Base-by-base conservation (phyloP, 2,888 invertebrate species). In the Synanthedon vespiformis region DNA sequence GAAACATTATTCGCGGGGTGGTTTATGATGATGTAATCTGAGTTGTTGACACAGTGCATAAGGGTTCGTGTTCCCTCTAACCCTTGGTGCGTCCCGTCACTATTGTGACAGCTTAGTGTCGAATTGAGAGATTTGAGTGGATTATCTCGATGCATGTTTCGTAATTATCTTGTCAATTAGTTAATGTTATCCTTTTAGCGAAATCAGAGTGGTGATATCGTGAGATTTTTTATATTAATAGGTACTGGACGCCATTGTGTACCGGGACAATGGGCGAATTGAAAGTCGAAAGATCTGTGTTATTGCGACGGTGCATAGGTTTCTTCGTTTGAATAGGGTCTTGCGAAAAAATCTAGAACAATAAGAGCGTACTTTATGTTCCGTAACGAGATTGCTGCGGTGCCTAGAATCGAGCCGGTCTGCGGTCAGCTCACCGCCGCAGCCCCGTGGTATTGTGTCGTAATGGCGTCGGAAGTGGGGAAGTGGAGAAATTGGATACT, bases 401-500 rank as follows among this genome's bases (percentile, higher is more conserved):
- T 70, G 71, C 69, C 74, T 77, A 77, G 83, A 77, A 78, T 74
- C 74, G 70, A 75, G 74, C 55, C 67, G 59, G 62, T 63, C 73
- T 80, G 82, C 73, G 83, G 84, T 80, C 78, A 72, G 70, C 58
- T 70, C 67, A 66, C 64, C 60, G 10, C 73, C 77, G 61, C 74
- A 74, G 68, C 72, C 72, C 74, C 71, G 70, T 74, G 67, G 71
- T 72, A 72, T 70, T 76, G 72, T 79, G 75, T 74, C 73, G 80
- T 83, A 80, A 84, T 83, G 80, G 76, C 80, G 69, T 81, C 80
- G 80, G 80, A 83, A 80, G 77, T 81, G 80, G 81, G 82, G 81
- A 77, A 75, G 74, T 77, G 72, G 74, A 74, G 82, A 78, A 81
- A 84, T 79, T 81, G 70, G 81, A 81, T 80, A 80, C 80, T 80